Conservation (phyloP, 2,888 invertebrate genomes). For the Zaprionus bogoriensis region DNA sequence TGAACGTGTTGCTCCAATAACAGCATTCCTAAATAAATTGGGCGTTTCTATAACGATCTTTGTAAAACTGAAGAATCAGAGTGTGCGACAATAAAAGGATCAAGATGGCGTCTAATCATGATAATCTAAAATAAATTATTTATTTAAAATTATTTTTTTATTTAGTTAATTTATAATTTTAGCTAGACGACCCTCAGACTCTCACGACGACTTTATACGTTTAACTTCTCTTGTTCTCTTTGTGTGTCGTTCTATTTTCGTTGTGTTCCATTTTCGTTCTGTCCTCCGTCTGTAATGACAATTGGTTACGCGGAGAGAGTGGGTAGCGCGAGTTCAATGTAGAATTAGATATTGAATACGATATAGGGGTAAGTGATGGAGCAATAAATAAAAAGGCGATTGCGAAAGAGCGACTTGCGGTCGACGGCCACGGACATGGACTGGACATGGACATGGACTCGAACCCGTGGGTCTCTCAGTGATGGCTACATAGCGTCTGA, state of each 20-base stretch:
- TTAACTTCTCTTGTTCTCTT: neutral
- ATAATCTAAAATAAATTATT: constrained; percentile 64
- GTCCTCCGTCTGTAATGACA: constrained; percentile 40
- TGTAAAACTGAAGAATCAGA: too few species aligned
- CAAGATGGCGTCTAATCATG: too few species aligned
- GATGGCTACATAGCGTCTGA: constrained; percentile 5
- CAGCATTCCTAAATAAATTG: too few species aligned
- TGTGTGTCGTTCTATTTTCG: constrained; percentile 13
- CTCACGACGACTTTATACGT: too few species aligned
- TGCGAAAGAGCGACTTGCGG: neutral
- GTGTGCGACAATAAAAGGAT: too few species aligned
- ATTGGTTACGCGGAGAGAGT: constrained; percentile 29
- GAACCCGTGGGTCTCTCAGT: neutral
- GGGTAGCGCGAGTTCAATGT: neutral
- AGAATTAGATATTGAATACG: neutral
- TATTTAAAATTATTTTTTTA: constrained; percentile 54
- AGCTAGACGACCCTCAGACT: neutral
- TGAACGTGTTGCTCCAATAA: too few species aligned
- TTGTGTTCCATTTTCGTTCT: neutral
- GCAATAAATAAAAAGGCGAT: constrained; percentile 50
- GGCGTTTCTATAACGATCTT: too few species aligned
- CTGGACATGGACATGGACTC: neutral
- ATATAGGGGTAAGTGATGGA: constrained; percentile 13
- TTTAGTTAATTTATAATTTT: neutral
- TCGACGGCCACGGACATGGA: neutral